Conservation (phyloP, 2,888 invertebrate species). For the Charanyca ferruginea region DNA sequence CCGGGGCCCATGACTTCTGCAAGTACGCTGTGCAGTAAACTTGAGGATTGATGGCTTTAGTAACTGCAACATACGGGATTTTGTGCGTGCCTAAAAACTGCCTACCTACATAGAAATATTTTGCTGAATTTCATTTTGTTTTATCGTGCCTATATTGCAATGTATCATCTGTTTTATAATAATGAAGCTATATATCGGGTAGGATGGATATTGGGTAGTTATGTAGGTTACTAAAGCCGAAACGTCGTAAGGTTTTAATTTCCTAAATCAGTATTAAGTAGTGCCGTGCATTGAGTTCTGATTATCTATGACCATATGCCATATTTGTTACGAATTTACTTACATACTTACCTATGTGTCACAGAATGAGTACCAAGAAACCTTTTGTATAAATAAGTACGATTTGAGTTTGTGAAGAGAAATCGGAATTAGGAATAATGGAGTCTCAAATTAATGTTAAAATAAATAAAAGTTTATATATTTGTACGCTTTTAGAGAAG, state of each 20-base stretch:
- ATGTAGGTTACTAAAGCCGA: background rate
- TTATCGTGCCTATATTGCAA: background rate
- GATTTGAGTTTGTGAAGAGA: conserved; percentile 31
- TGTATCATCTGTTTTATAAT: background rate
- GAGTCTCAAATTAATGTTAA: conserved; percentile 52
- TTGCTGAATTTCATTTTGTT: background rate
- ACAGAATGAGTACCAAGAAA: background rate
- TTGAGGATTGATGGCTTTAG: background rate
- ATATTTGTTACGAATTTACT: conserved; percentile 12
- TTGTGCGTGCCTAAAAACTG: background rate
- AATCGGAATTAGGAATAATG: conserved; percentile 24
- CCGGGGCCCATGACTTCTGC: conserved; percentile 93
- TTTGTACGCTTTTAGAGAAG: conserved; percentile 34
- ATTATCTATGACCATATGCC: conserved; percentile 28
- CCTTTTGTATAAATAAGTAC: conserved; percentile 8
- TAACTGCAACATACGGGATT: background rate
- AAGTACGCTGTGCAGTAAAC: conserved; percentile 81
- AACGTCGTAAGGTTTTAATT: conserved; percentile 2
- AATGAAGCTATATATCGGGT: background rate
- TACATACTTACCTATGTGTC: background rate
- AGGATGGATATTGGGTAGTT: background rate
- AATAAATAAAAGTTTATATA: conserved; percentile 31
- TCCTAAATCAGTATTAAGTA: conserved; percentile 33
- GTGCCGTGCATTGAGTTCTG: conserved; percentile 32
- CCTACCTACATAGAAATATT: background rate